Percentiles rank a stretch among this genome's conserved stretches.
Evolutionary conservation across 2,797 vertebrate genomes (phyloP).

Genomic region (Acridotheres tristis): DNA sequence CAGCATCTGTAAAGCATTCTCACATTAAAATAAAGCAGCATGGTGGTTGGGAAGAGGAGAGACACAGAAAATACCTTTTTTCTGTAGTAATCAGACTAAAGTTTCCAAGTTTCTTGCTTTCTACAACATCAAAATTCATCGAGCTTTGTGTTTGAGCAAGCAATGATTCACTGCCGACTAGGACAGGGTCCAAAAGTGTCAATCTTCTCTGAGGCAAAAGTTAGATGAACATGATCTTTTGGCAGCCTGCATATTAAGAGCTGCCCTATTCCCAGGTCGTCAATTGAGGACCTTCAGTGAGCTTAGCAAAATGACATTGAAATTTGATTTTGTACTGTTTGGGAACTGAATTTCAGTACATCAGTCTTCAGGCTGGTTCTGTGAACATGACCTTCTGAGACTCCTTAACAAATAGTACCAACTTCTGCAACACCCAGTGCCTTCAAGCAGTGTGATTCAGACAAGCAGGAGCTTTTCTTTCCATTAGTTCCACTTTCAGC

Average conservation of each 20-base stretch:
- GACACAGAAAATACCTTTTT: not conserved
- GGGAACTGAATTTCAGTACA: not conserved
- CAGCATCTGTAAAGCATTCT: not conserved
- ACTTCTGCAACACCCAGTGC: not conserved
- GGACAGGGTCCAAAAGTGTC: not conserved
- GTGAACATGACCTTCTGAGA: not conserved
- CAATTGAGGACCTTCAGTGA: not conserved
- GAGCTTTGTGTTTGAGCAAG: not conserved
- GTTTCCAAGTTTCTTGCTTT: not conserved
- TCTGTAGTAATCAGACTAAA: not conserved
- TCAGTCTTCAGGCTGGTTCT: not conserved
- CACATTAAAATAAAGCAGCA: not conserved
- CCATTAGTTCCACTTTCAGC: not conserved
- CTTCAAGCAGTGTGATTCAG: constrained; percentile 37
- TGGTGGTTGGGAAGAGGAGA: not conserved
- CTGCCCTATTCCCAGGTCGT: not conserved
- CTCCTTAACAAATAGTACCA: not conserved
- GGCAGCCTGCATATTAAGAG: not conserved
- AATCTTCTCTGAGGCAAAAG: not conserved
- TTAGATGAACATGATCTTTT: not conserved
- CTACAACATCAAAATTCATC: not conserved
- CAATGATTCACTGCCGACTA: not conserved
- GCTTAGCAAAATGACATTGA: not conserved
- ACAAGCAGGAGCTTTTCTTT: not conserved
- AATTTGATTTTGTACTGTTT: not conserved